Base-by-base conservation (phyloP, 2,888 invertebrate species). In the Rhingia rostrata region DNA sequence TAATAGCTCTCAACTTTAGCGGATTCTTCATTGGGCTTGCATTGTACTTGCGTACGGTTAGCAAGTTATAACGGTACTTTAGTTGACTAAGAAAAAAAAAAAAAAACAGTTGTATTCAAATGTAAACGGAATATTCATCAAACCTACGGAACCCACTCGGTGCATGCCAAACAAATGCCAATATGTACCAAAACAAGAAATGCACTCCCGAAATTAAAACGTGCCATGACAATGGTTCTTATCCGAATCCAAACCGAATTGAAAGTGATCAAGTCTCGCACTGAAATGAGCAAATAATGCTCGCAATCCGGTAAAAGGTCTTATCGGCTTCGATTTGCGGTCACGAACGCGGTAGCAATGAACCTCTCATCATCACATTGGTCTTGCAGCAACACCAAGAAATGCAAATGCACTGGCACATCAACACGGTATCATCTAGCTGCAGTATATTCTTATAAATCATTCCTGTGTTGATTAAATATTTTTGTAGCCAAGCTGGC, bases 131-230 rank as follows among this genome's bases (percentile, higher is more conserved):
- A 4, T 32, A 4, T 9, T 9, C 0, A 32, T 47, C 2, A 6
- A 60, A 88, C 90, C 91, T 88, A 90, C 90, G 89, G 89, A 69
- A 88, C 87, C 63, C 87, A 86, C 49, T 90, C 88, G 0, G 88
- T 88, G 77, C 90, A 90, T 37, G 86, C 87, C 67, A 87, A 73
- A 47, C 82, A 80, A 1, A 69, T 35, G 4, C 33, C 53, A 9
- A 87, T 30, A 5, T 83, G 80, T n/a, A 33, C 69, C 10, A 85
- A 45, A 6, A 70, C 35, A 6, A 86, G 32, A 4, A 87, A 47
- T 33, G 73, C 35, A 70, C 60, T 51, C 69, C 41, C 47, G 49
- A 70, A 9, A 6, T 37, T 6, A 22, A 54, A 37, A 2, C 64
- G 10, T 43, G 54, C 54, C 84, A 84, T 84, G 12, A 10, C 22